Conservation (phyloP, 2,113 vertebrate genomes). For the Boleophthalmus pectinirostris region DNA sequence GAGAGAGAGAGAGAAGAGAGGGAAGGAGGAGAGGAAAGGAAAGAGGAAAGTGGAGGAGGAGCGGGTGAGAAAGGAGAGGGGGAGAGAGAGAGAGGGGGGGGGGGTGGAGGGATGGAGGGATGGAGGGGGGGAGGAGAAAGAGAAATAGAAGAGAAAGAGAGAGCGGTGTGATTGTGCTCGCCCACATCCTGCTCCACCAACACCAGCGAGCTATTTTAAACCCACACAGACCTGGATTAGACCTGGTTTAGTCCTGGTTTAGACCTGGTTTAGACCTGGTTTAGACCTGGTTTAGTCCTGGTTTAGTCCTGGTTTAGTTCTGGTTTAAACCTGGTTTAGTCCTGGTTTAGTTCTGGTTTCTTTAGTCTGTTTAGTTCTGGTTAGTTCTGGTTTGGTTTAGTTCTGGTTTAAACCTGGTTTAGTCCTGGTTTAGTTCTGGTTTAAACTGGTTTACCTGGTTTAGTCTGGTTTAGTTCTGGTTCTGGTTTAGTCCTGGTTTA, state of each 20-base stretch:
- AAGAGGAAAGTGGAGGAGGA: neutral
- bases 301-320: neutral
- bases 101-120: neutral
- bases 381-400: too few relatives aligned
- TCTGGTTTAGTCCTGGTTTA: too few relatives aligned
- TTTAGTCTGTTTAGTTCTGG: too few relatives aligned
- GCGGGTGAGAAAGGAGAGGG: too few relatives aligned
- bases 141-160: neutral
- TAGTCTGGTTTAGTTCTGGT: too few relatives aligned
- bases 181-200: neutral
- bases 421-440: too few relatives aligned
- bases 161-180: neutral
- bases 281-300: neutral
- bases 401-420: too few relatives aligned
- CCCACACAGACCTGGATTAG: neutral
- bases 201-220: neutral
- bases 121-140: neutral
- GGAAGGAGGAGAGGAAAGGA: neutral
- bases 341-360: too few relatives aligned
- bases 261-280: neutral
- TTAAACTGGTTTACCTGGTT: too few relatives aligned
- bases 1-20: neutral
- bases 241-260: neutral
- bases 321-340: too few relatives aligned
- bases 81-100: neutral